Conservation (phyloP, 2,113 vertebrate genomes). For the Semicossyphus pulcher region DNA sequence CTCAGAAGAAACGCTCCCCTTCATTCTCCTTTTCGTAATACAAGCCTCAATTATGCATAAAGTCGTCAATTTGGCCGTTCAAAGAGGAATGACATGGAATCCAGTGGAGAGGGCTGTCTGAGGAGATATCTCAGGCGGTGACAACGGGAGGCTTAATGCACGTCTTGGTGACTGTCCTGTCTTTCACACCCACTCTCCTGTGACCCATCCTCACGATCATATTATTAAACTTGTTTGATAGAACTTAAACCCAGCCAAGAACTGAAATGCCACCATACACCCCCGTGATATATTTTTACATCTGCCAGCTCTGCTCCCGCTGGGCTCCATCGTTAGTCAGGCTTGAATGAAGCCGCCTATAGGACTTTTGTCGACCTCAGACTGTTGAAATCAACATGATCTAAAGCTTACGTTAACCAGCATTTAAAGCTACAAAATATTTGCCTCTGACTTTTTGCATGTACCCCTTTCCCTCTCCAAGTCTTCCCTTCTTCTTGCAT, state of each 20-base stretch:
- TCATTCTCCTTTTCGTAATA: slow-evolving; percentile 71
- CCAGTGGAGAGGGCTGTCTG: slow-evolving; percentile 76
- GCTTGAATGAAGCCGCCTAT: slow-evolving; percentile 50
- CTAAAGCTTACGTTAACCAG: slow-evolving; percentile 16
- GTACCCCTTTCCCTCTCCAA: slow-evolving; percentile 44
- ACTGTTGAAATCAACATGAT: slow-evolving; percentile 44
- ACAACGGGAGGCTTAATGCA: slow-evolving; percentile 69
- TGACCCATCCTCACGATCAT: slow-evolving; percentile 51
- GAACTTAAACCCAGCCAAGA: slow-evolving; percentile 42
- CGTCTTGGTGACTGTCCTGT: slow-evolving; percentile 73
- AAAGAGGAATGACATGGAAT: slow-evolving; percentile 75
- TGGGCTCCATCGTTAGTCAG: slow-evolving; percentile 42
- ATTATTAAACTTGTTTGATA: slow-evolving; percentile 56
- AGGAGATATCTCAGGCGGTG: slow-evolving; percentile 63
- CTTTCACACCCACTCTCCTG: slow-evolving; percentile 61
- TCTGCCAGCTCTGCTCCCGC: slow-evolving; percentile 49
- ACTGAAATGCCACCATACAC: slow-evolving; percentile 51
- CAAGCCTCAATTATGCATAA: slow-evolving; percentile 80
- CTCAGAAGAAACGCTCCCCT: slow-evolving; percentile 46
- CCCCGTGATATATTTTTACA: slow-evolving; percentile 57
- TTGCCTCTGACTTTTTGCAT: slow-evolving; percentile 47
- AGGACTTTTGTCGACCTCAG: slow-evolving; percentile 60
- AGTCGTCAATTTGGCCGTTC: slow-evolving; percentile 75
- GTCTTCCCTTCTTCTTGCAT: slow-evolving; percentile 20
- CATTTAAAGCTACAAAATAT: slow-evolving; percentile 50